Evolutionary conservation across 37 sponge, comb jelly and placozoan genomes (phyloP), one percentile per base, ranked within the genome.

Genomic region (Aplysina aerophoba): DNA sequence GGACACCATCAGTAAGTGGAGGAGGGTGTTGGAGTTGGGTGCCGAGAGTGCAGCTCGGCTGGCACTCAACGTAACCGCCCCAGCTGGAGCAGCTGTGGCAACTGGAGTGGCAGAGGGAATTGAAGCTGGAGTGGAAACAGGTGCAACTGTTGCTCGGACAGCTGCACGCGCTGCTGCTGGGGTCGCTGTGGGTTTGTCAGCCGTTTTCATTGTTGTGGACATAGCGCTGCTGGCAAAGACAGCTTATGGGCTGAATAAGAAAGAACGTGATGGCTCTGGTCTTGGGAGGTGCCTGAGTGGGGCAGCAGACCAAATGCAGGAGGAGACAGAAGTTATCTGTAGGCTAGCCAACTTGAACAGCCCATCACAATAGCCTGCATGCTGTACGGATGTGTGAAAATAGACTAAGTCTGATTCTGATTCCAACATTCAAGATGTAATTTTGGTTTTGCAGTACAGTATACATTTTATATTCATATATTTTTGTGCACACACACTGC

Each of bases 161-260:
- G 34, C 35, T 4, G 71, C 34, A 6, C 71, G 34, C 13, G 71
- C 71, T 27, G 71, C 71, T 34, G 71, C 71, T 17, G 71, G 71
- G 13, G 71, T 69, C 15, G 71, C 71, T 69, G 71, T 69, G 28
- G 71, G 71, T 4, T 35, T 69, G 17, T 69, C 71, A 69, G 71
- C 71, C 4, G 71, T 35, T 34, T 69, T 69, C 71, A 69, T 69
- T 31, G 71, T 69, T 16, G 71, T 69, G 33, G 71, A 69, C 34
- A 17, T 69, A n/a, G 17, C 34, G 2, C 28, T 69, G 35, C 71
- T 69, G 11, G 71, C 71, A 31, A 69, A 30, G 34, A 69, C 71
- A 69, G 34, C 71, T 17, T 35, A 69, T 30, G 34, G 71, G 19
- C 35, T 69, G 33, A 3, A 3, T 16, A 69, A 69, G 71, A 69